These are phyloP conservation scores for Garrulus glandarius DNA, from an alignment of 2,797 vertebrate genomes.

Conservation along the genomic window DNA sequence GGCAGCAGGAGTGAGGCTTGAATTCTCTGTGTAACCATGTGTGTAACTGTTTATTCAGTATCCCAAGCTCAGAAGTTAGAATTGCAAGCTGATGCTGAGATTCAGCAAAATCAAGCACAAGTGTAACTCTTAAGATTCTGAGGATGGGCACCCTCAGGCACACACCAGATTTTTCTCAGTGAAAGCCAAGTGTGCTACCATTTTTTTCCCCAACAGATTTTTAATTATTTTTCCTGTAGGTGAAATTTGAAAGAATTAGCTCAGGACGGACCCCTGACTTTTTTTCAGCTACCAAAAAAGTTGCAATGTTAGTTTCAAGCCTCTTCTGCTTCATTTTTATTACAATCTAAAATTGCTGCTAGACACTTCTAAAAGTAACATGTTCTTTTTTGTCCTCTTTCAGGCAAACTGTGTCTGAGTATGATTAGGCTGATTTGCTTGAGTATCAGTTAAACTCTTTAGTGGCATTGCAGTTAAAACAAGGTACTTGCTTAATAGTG, in stretches of 20 bases:
- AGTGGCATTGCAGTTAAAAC: not conserved
- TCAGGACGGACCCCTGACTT: not conserved
- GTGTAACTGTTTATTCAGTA: not conserved
- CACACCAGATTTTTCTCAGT: not conserved
- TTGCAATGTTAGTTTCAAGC: not conserved
- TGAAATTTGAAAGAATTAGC: not conserved
- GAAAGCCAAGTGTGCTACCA: not conserved
- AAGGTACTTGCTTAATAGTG: constrained; percentile 5
- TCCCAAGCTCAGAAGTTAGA: not conserved
- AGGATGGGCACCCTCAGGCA: not conserved
- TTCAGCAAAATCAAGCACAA: constrained; percentile 4
- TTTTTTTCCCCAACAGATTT: not conserved
- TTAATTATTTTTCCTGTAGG: not conserved
- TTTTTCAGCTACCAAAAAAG: not conserved
- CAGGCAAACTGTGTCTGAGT: not conserved
- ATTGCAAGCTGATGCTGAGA: not conserved
- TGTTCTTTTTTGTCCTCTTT: not conserved
- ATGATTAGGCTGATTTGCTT: not conserved
- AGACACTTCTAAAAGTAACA: not conserved
- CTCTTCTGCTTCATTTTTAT: not conserved
- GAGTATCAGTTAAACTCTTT: not conserved
- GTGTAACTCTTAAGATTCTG: not conserved
- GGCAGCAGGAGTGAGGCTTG: not conserved
- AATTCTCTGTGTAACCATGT: not conserved
- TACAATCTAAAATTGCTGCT: not conserved